Evolutionary conservation across 2,888 invertebrate genomes (phyloP).

Genomic region (Xestoiulus laeticollis): DNA sequence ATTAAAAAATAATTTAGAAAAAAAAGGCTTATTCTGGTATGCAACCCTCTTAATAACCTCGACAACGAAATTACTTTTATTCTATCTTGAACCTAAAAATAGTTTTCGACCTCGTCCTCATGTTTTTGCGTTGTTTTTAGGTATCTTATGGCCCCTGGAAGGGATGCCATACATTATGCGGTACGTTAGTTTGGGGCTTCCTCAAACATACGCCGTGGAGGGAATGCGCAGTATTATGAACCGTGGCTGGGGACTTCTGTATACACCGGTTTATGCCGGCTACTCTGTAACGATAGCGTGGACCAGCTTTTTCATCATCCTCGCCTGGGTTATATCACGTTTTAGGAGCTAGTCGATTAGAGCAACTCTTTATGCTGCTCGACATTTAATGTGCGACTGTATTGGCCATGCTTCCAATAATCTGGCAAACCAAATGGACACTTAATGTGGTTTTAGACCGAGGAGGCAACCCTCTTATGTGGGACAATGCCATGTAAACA

Average conservation of each 20-base stretch:
- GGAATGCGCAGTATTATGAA: constrained; percentile 79
- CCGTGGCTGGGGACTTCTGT: constrained; percentile 76
- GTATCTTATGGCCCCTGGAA: constrained; percentile 96
- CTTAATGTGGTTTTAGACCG: background rate
- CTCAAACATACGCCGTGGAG: constrained; percentile 81
- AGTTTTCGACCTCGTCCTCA: background rate
- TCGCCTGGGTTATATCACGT: constrained; percentile 28
- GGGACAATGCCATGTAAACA: background rate
- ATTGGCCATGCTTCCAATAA: background rate
- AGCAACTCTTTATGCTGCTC: background rate
- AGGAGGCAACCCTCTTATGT: background rate
- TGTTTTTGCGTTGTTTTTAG: constrained; percentile 64
- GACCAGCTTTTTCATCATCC: constrained; percentile 44
- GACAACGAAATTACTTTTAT: no score
- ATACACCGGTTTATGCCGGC: constrained; percentile 77
- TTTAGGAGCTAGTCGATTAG: constrained; percentile 20
- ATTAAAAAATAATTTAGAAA: no score
- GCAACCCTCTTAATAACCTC: no score
- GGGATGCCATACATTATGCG: constrained; percentile 88
- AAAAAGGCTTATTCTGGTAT: no score
- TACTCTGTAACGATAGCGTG: constrained; percentile 63
- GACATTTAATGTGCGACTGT: background rate
- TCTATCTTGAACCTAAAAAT: no score
- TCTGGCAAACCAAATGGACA: constrained; percentile 11
- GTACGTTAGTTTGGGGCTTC: constrained; percentile 70